These are phyloP conservation scores for Burhinus bistriatus DNA, from an alignment of 2,113 vertebrate genomes.

Conservation along the genomic window DNA sequence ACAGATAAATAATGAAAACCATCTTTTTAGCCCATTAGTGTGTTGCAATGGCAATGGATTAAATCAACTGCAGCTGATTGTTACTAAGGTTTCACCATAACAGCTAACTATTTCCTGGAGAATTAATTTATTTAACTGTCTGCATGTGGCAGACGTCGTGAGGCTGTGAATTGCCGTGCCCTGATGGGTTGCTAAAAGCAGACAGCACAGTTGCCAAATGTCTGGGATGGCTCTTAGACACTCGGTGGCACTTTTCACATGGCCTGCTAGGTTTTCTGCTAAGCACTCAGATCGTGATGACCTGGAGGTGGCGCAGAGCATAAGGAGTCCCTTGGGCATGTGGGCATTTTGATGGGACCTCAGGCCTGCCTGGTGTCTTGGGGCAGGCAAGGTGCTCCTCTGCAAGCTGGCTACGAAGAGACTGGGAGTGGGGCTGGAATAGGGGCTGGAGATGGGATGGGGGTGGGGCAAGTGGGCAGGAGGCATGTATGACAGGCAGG, in stretches of 20 bases:
- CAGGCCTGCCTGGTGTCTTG: not conserved
- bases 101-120: not conserved
- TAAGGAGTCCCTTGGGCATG: not conserved
- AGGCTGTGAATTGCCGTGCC: not conserved
- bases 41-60: not conserved
- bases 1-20: constrained; percentile 16
- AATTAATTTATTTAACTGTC: constrained; percentile 13
- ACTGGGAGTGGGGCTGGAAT: too few relatives aligned
- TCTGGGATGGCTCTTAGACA: not conserved
- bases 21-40: not conserved
- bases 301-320: not conserved
- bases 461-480: too few relatives aligned
- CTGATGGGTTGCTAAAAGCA: not conserved
- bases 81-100: not conserved
- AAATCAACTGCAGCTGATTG: constrained; percentile 7
- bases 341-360: not conserved
- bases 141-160: not conserved
- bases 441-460: not conserved
- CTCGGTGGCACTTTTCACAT: rapidly evolving
- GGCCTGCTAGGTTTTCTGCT: not conserved
- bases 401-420: not conserved
- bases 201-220: not conserved
- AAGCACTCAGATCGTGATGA: not conserved
- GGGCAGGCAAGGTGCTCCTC: not conserved
- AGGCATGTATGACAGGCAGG: not conserved